Percentiles rank a stretch among this genome's conserved stretches.
Evolutionary conservation across 1,140 invertebrate species (phyloP).

Genomic region (Bathynomus jamesi): DNA sequence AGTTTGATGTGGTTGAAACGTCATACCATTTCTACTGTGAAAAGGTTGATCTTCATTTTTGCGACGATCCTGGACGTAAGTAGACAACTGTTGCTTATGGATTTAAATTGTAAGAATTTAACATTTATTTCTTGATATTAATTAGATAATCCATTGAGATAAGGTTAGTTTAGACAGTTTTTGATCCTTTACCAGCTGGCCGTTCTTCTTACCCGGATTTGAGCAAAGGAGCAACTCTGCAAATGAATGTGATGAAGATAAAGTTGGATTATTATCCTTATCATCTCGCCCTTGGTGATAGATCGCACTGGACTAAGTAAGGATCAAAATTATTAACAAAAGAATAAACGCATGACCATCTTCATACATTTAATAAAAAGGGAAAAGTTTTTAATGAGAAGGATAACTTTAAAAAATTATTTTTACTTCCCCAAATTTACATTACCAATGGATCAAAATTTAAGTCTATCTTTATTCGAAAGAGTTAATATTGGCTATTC

Average conservation of each 20-base stretch:
- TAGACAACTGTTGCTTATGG: slow-evolving; percentile 29
- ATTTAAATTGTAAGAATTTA: neutral
- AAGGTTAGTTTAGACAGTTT: neutral
- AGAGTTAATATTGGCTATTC: too few relatives aligned
- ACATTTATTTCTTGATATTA: slow-evolving; percentile 1
- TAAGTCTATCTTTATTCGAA: too few relatives aligned
- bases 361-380: too few relatives aligned
- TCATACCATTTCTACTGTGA: slow-evolving; percentile 94
- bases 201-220: slow-evolving; percentile 72
- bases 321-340: neutral
- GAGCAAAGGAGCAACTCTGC: slow-evolving; percentile 84
- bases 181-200: slow-evolving; percentile 52
- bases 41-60: slow-evolving; percentile 91
- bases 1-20: slow-evolving; percentile 91
- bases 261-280: slow-evolving; percentile 95
- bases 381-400: too few relatives aligned
- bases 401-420: too few relatives aligned
- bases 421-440: too few relatives aligned
- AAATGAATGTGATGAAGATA: slow-evolving; percentile 74
- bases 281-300: slow-evolving; percentile 76
- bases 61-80: slow-evolving; percentile 85
- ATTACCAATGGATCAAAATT: too few relatives aligned
- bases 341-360: neutral
- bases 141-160: neutral
- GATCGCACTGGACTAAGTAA: slow-evolving; percentile 72